These are phyloP conservation scores for Spodoptera picta DNA, from an alignment of 2,888 invertebrate species.

Conservation along the genomic window DNA sequence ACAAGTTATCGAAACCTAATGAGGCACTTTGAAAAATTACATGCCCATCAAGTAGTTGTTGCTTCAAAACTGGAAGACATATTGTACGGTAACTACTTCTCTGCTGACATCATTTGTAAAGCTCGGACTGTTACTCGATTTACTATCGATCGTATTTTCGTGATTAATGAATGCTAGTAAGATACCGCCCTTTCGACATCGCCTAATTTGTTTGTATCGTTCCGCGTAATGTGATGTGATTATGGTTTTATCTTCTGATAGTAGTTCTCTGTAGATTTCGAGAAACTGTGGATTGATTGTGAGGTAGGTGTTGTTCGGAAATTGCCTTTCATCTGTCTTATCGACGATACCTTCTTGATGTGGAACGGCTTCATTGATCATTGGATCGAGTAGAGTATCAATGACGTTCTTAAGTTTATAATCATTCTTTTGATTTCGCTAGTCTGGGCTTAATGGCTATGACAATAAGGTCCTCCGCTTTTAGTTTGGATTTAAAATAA, in stretches of 20 bases:
- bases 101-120: slow-evolving; percentile 51
- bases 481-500: too few species aligned
- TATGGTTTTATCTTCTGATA: slow-evolving; percentile 30
- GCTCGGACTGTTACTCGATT: slow-evolving; percentile 53
- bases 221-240: slow-evolving; percentile 36
- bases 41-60: slow-evolving; percentile 49
- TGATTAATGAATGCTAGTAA: slow-evolving; percentile 51
- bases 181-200: slow-evolving; percentile 52
- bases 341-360: too few species aligned
- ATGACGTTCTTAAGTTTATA: too few species aligned
- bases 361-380: too few species aligned
- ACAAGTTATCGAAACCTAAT: slow-evolving; percentile 49
- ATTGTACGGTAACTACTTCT: slow-evolving; percentile 44
- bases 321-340: too few species aligned
- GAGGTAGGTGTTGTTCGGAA: too few species aligned
- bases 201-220: slow-evolving; percentile 48
- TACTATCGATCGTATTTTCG: slow-evolving; percentile 38
- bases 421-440: too few species aligned
- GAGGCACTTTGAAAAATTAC: slow-evolving; percentile 55
- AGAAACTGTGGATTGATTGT: slow-evolving; percentile 12
- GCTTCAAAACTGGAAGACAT: slow-evolving; percentile 54
- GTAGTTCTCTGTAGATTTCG: slow-evolving; percentile 31
- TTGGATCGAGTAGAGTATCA: too few species aligned
- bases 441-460: too few species aligned
- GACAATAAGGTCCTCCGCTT: too few species aligned